Conservation (phyloP, 2,888 invertebrate species). For the Drosophila tripunctata region DNA sequence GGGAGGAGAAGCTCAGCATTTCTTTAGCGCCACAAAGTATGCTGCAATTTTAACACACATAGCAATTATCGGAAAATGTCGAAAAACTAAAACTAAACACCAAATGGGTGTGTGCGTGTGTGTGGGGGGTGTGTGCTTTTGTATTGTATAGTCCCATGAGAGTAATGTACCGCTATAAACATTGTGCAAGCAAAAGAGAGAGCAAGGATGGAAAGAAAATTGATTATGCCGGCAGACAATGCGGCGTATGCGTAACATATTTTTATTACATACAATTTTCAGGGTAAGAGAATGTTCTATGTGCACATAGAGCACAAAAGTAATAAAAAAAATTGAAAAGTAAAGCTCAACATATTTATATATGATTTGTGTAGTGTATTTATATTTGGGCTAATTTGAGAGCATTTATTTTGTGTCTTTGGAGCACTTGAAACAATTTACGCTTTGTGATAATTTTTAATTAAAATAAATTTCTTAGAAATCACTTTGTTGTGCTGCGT, state of each 20-base stretch:
- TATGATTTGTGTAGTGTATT: not conserved
- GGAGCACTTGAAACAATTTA: conserved; percentile 29
- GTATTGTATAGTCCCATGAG: conserved; percentile 2
- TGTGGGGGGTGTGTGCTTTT: not conserved
- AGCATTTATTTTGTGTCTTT: not conserved
- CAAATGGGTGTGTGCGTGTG: not conserved
- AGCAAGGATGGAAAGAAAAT: not conserved
- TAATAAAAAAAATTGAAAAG: not conserved
- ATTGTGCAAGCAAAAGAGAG: not conserved
- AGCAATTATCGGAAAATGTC: conserved; percentile 14
- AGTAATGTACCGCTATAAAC: not conserved
- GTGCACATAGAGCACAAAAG: not conserved
- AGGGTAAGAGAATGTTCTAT: not conserved
- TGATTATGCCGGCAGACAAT: conserved; percentile 45
- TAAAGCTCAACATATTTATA: not conserved
- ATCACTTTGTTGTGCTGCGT: conserved; percentile 11
- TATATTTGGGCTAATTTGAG: not conserved
- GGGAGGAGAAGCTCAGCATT: not conserved
- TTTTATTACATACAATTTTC: not conserved
- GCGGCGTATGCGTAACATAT: conserved; percentile 59
- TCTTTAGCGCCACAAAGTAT: conserved; percentile 37
- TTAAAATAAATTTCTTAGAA: conserved; percentile 16
- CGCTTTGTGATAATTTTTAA: conserved; percentile 33
- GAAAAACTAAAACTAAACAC: not conserved
- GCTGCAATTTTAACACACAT: conserved; percentile 8